Conservation (phyloP, 2,888 invertebrate genomes). For the Ceramica pisi region DNA sequence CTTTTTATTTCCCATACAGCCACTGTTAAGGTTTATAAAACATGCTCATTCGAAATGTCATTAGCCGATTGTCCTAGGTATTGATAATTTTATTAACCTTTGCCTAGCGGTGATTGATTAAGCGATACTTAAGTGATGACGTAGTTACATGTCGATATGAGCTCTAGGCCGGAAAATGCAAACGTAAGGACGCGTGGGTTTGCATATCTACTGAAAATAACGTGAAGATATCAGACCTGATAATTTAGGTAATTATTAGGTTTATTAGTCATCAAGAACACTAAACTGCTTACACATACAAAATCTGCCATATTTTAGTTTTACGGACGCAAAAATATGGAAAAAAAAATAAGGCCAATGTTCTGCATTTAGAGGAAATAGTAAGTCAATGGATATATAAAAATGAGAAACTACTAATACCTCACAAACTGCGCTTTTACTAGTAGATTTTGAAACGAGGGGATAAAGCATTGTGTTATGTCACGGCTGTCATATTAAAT, state of each 20-base stretch:
- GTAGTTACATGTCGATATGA: conserved; percentile 27
- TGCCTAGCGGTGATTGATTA: conserved; percentile 38
- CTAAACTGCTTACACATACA: too few relatives aligned
- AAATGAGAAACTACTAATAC: too few relatives aligned
- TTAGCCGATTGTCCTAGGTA: conserved; percentile 57
- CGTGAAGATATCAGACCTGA: background rate
- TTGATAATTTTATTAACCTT: conserved; percentile 47
- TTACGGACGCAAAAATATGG: too few relatives aligned
- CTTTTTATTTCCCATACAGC: conserved; percentile 79
- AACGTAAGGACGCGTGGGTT: background rate
- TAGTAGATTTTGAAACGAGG: too few relatives aligned
- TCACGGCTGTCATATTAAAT: too few relatives aligned
- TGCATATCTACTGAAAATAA: background rate
- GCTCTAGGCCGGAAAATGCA: background rate
- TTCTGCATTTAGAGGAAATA: too few relatives aligned
- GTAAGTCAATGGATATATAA: too few relatives aligned
- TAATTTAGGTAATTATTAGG: background rate
- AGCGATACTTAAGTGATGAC: conserved; percentile 42
- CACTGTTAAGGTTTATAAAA: conserved; percentile 75
- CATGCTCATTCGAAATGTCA: conserved; percentile 76
- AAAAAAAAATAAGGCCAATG: too few relatives aligned
- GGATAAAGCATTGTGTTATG: too few relatives aligned
- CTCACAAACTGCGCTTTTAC: too few relatives aligned
- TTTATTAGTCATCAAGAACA: background rate
- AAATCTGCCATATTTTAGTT: too few relatives aligned